phyloP scores from a whole-genome alignment of 2,797 vertebrate genomes.

The Muscicapa striata region DNA sequence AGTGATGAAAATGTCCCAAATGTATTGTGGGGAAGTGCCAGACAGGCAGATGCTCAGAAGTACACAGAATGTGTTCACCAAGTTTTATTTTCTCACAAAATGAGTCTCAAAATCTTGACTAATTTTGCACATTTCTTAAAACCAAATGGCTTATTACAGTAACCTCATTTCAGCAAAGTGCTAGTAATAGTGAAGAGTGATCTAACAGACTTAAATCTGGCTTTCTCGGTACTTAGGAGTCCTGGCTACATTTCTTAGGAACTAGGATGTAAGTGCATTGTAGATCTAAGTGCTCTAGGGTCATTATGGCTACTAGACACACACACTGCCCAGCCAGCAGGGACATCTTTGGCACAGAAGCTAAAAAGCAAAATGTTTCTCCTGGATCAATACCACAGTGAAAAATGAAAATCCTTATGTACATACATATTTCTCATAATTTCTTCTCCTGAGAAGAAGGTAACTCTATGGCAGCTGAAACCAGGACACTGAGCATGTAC shows the following conservation, averaged over 20 bases:
- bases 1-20: slow-evolving; percentile 34
- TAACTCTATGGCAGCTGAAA: neutral
- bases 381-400: neutral
- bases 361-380: neutral
- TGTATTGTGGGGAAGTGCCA: slow-evolving; percentile 10
- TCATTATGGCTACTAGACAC: neutral
- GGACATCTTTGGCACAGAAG: neutral
- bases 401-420: neutral
- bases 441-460: neutral
- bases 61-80: neutral
- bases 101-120: neutral
- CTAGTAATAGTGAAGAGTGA: neutral
- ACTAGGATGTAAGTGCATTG: neutral
- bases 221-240: neutral
- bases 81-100: slow-evolving; percentile 26
- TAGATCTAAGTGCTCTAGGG: neutral
- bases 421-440: neutral
- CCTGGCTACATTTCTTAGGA: neutral
- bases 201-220: neutral
- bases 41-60: slow-evolving; percentile 9
- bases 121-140: neutral
- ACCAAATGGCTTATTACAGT: neutral
- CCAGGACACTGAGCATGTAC: neutral
- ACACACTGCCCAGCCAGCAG: neutral
- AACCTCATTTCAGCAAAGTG: neutral